Percentiles rank a stretch among this genome's conserved stretches.
Evolutionary conservation across 2,888 invertebrate species (phyloP).

Genomic region (Cantharis nigra): DNA sequence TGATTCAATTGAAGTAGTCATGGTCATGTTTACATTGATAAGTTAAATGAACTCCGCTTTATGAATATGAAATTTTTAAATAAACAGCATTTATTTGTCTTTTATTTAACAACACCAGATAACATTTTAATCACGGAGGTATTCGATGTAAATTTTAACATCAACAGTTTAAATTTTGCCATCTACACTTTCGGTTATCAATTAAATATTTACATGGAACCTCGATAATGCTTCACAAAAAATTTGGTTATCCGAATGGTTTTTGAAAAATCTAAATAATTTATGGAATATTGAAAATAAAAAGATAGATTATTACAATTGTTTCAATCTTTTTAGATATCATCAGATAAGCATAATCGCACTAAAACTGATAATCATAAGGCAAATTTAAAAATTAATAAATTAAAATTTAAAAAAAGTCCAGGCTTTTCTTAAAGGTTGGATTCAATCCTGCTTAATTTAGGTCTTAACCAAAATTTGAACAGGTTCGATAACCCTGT

Average conservation of each 20-base stretch:
- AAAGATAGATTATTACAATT: not conserved
- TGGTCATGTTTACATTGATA: not conserved
- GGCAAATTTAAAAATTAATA: not conserved
- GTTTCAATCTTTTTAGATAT: not conserved
- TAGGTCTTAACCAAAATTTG: not conserved
- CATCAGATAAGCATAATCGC: not conserved
- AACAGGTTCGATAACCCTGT: not conserved
- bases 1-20: not conserved
- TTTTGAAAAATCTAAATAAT: too few species aligned
- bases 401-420: not conserved
- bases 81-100: not conserved
- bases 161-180: too few species aligned
- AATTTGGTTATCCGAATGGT: too few species aligned
- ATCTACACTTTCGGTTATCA: not conserved
- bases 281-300: too few species aligned
- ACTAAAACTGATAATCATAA: not conserved
- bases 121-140: not conserved
- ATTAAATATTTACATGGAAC: not conserved
- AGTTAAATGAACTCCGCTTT: conserved; percentile 1
- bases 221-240: not conserved
- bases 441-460: too few species aligned
- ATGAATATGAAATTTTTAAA: not conserved
- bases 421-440: too few species aligned
- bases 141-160: too few species aligned
- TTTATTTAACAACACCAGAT: not conserved